Conservation (phyloP, 2,888 invertebrate species). For the Allacma fusca region DNA sequence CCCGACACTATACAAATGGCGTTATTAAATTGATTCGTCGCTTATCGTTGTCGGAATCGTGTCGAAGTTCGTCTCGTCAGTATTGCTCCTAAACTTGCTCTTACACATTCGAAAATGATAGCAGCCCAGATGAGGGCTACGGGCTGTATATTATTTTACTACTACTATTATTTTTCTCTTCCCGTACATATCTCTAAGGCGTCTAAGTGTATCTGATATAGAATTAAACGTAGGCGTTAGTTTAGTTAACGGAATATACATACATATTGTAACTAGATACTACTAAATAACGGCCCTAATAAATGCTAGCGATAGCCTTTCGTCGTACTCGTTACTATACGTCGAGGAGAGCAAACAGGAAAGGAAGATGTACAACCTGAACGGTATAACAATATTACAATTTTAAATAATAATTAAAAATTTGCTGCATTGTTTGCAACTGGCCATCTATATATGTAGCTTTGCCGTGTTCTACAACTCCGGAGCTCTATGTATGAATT, state of each 20-base stretch:
- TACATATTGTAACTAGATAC: background rate
- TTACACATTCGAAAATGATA: too few relatives aligned
- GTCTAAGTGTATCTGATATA: too few relatives aligned
- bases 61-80: conserved; percentile 19
- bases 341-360: background rate
- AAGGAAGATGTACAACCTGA: background rate
- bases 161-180: too few relatives aligned
- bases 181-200: too few relatives aligned
- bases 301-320: background rate
- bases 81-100: background rate
- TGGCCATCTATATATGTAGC: background rate
- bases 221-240: background rate
- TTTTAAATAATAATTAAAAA: conserved; percentile 2
- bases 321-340: too few relatives aligned
- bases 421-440: background rate
- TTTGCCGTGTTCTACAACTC: background rate
- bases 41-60: conserved; percentile 25
- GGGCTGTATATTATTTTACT: too few relatives aligned
- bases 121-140: too few relatives aligned
- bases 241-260: background rate
- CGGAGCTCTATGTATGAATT: background rate
- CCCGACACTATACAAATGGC: conserved; percentile 16
- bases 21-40: conserved; percentile 9
- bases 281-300: background rate
- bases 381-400: background rate